These are phyloP conservation scores for Encarsia formosa DNA, from an alignment of 2,888 invertebrate species.

Conservation along the genomic window DNA sequence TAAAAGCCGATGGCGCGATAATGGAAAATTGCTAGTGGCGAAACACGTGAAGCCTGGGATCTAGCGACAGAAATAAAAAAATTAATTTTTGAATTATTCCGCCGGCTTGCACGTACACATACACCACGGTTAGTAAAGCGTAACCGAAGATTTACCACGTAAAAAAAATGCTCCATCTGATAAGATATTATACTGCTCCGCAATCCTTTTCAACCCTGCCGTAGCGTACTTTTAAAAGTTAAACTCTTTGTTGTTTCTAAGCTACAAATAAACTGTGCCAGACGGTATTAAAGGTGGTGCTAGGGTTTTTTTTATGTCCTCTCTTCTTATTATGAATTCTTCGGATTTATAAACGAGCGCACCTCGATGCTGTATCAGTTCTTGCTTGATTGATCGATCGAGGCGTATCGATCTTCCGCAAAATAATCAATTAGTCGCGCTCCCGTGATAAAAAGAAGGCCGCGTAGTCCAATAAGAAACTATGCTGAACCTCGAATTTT, in stretches of 20 bases:
- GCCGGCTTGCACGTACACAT: background rate
- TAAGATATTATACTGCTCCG: too few relatives aligned
- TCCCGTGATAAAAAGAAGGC: slow-evolving; percentile 7
- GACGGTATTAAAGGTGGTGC: too few relatives aligned
- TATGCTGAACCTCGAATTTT: too few relatives aligned
- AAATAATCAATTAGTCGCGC: slow-evolving; percentile 23
- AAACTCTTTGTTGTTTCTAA: slow-evolving; percentile 1
- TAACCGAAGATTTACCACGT: slow-evolving; percentile 1
- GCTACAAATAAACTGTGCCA: background rate
- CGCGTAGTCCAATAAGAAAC: too few relatives aligned
- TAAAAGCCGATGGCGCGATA: slow-evolving; percentile 17
- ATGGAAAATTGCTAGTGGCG: slow-evolving; percentile 14
- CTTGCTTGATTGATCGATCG: slow-evolving; percentile 19
- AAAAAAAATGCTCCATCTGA: slow-evolving; percentile 11
- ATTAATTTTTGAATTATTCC: slow-evolving; percentile 16
- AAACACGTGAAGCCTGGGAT: slow-evolving; percentile 18
- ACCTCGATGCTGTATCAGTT: background rate
- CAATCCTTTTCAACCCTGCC: too few relatives aligned
- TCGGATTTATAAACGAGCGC: background rate
- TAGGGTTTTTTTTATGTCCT: background rate
- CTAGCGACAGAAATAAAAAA: slow-evolving; percentile 3
- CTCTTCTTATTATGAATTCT: background rate
- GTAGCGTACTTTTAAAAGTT: background rate
- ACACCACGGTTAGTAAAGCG: too few relatives aligned
- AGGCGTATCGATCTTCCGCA: slow-evolving; percentile 13